A percentile compares a stretch with the other conserved stretches of the same genome.
Conservation (phyloP, 2,797 vertebrate species). For the Peromyscus aztecus region DNA sequence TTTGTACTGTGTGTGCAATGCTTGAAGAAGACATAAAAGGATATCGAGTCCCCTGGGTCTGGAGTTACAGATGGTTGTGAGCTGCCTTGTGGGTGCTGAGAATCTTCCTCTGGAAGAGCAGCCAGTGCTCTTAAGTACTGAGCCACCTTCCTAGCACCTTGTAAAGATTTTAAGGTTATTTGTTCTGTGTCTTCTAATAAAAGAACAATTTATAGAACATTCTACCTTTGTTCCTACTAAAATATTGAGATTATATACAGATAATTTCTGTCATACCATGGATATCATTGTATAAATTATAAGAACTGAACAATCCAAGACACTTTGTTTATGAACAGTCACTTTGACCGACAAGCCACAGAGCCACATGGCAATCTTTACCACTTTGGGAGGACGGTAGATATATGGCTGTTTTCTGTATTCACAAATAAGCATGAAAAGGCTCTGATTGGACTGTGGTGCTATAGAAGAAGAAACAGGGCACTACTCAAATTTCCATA, state of each 20-base stretch:
- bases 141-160: background rate
- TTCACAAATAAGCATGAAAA: background rate
- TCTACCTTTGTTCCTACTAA: background rate
- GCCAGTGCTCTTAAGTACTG: background rate
- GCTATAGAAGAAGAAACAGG: background rate
- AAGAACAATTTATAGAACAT: background rate
- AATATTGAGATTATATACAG: background rate
- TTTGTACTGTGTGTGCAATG: background rate
- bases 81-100: background rate
- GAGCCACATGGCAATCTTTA: background rate
- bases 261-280: background rate
- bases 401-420: background rate
- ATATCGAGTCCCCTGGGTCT: accelerated
- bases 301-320: background rate
- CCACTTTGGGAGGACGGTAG: background rate
- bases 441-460: background rate
- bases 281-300: background rate
- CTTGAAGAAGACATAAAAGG: background rate
- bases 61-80: background rate
- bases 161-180: background rate
- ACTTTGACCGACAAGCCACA: background rate
- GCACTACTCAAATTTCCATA: background rate
- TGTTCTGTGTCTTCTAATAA: background rate
- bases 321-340: background rate
- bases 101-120: background rate